Evolutionary conservation across 2,113 vertebrate genomes (phyloP), one percentile per base, ranked within the genome.

Genomic region (Cacatua alba): DNA sequence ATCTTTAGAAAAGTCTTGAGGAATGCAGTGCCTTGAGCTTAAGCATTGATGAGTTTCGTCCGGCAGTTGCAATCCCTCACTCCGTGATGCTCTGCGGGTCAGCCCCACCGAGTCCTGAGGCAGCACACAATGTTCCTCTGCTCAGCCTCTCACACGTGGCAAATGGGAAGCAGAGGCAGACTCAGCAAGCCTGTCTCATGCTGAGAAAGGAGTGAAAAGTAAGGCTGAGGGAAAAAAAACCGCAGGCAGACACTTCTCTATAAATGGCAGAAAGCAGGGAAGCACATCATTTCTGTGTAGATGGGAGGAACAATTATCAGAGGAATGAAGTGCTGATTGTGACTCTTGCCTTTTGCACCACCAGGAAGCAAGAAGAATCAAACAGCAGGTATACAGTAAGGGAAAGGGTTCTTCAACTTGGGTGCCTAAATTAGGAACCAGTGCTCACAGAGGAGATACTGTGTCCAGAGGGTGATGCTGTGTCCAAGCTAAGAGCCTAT

Each of bases 161-260:
- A 95, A 68, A 70, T 41, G 88, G 86, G 72, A 95, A 95, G 82
- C 93, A 86, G 82, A 94, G 76, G 41, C 88, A 94, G 78, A 28
- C 55, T 79, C 75, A 63, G 93, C 46, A 70, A 94, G 84, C 33
- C 81, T 74, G 33, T 55, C 86, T 79, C 80, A 63, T 0, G 2
- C 79, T 86, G 78, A 96, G 95, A 82, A 94, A 96, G 89, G 64
- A 95, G 80, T 24, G 92, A 95, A 95, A 94, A 96, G 78, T 76
- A 85, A 82, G 68, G 76, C 29, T 37, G 53, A 23, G 46, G 44
- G 7, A 0, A 7, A 62, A 57, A 89, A 86, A 52, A 15, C 8
- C 18, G 48, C 60, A 85, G 60, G n/a, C 76, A 92, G 86, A 76
- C 1, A 0, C 49, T 89, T 92, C 84, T 92, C 84, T 96, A 78